Evolutionary conservation across 2,797 vertebrate species (phyloP).

Genomic region (Otolemur crassicaudatus): DNA sequence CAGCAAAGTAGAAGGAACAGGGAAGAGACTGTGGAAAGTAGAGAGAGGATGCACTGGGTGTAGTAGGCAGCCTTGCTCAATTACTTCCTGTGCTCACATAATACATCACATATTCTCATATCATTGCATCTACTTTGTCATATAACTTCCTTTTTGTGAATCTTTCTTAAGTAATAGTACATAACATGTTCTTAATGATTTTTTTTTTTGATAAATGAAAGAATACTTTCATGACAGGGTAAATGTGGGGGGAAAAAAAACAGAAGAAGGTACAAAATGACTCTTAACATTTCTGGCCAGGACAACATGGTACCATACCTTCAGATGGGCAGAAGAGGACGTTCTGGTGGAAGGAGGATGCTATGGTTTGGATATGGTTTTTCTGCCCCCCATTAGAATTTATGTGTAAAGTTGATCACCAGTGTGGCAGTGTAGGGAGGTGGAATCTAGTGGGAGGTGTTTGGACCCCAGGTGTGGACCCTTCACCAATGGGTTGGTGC

Average conservation of each 20-base stretch:
- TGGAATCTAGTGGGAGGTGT: not conserved
- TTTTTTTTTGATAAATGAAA: constrained; percentile 13
- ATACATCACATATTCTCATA: not conserved
- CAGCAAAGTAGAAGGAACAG: not conserved
- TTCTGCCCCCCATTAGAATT: too few relatives aligned
- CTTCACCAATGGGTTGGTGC: not conserved
- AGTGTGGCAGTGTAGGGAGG: not conserved
- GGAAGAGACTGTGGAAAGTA: not conserved
- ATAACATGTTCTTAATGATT: not conserved
- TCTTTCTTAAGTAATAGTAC: not conserved
- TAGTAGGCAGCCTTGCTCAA: not conserved
- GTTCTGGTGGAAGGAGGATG: not conserved
- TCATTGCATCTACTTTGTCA: not conserved
- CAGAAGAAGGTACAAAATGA: not conserved
- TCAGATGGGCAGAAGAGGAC: not conserved
- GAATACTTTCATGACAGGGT: not conserved
- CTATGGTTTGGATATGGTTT: not conserved
- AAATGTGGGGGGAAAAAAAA: not conserved
- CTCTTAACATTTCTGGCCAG: not conserved
- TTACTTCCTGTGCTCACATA: not conserved
- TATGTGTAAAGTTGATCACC: not conserved
- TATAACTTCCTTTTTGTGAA: not conserved
- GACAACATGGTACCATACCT: not conserved
- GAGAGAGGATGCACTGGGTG: not conserved
- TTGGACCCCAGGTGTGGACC: not conserved